Base-by-base conservation (phyloP, 2,888 invertebrate genomes). In the Poecilus cupreus region DNA sequence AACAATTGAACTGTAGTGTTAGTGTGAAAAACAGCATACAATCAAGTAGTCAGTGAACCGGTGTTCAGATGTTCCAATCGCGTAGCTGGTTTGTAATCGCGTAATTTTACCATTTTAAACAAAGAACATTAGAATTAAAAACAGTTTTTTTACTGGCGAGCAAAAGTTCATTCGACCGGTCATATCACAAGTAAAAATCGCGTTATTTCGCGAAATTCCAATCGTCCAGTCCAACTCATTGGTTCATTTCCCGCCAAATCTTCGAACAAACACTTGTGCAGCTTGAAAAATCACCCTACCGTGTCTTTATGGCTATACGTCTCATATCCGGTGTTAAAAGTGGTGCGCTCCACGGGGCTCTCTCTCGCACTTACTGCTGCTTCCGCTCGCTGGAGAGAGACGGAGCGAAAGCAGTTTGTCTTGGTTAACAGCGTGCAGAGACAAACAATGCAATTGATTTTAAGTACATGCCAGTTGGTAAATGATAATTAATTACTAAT, bases 401-500 rank as follows among this genome's bases (percentile, higher is more conserved):
- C 13, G 6, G 43, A 26, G 18, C 5, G 10, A 72, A 3, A 5
- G 37, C 24, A 46, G 72, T 80, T 39, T 51, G 72, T 80, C 70
- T 49, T 80, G 39, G 80, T 39, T 80, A 77, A 18, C 6, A 20
- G 20, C 32, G 22, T 57, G 24, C 16, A 39, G 72, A 80, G 32
- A 80, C 60, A 46, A 57, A 86, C 87, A 85, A 85, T 85, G 85
- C 88, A 88, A 88, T 88, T 88, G 88, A 88, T 88, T 88, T 88
- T 86, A 86, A 86, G 88, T 88, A 87, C 87, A 87, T 88, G 88
- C 88, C 88, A 88, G 88, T 88, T 88, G 88, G 88, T 88, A 87
- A 83, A 82, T 81, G 84, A 88, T 88, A 89, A 89, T 89, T 89
- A 89, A 89, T 89, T 88, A 86, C 86, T 89, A 89, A 89, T 89